Base-by-base conservation (phyloP, 1,140 invertebrate genomes). In the Aphis craccivora region DNA sequence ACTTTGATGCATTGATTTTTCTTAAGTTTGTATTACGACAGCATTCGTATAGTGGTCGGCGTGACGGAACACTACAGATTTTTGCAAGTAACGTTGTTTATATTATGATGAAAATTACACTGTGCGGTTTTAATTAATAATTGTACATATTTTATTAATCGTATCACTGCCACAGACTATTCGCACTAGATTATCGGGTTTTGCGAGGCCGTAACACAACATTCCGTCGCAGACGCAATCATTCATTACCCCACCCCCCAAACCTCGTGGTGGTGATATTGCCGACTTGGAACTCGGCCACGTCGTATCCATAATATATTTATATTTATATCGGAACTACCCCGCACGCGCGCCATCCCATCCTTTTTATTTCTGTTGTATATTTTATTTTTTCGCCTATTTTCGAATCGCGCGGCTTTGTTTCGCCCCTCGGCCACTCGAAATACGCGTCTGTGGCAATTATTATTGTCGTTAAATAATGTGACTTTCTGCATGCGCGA, bases 221-320 rank as follows among this genome's bases (percentile, higher is more conserved):
- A 83, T 92, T 92, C 91, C 45, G 35, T 92, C 67, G 91, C 91
- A 92, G 91, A 92, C 76, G 67, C 22, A 23, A 48, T 92, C 91
- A 92, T 92, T 92, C 91, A 84, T 30, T 76, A 76, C 14, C 30
- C 60, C 30, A 5, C 14, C 14, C 30, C 53, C 4, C 4, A 11
- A 86, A 0, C 48, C 53, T 40, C 53, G 25, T 40, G 48, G 87
- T 37, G 20, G 22, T 25, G 23, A 25, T 9, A 43, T 43, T 43
- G 45, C n/a, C 7, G 35, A 92, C 91, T 93, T 93, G 91, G 91
- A 93, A 93, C 91, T 43, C 81, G 81, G 91, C 91, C 91, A 93
- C 48, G 23, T 40, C 60, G 22, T 88, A 51, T 87, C n/a, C 11
- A 37, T 51, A 22, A 67, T 87, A n/a, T 51, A 88, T 37, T 6